These are phyloP conservation scores for Azorinus chamasolen DNA, from an alignment of 2,888 invertebrate species.

Conservation along the genomic window DNA sequence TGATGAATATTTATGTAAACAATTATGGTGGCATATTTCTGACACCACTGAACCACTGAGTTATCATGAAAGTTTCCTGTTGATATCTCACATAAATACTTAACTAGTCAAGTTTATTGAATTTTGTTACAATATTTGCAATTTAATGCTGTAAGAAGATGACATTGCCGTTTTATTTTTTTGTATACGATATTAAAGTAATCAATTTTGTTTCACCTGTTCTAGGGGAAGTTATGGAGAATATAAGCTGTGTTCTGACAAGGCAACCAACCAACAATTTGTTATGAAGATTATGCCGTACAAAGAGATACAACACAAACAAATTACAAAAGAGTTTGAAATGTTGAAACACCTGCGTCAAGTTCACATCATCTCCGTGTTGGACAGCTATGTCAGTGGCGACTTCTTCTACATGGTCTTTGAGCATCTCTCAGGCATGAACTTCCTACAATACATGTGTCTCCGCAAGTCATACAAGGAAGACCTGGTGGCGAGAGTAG, in stretches of 20 bases:
- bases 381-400: conserved; percentile 87
- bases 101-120: no score
- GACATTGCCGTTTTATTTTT: no score
- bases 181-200: no score
- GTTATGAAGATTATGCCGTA: conserved; percentile 92
- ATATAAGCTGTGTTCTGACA: conserved; percentile 56
- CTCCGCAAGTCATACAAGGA: conserved; percentile 96
- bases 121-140: no score
- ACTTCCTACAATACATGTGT: conserved; percentile 95
- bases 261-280: conserved; percentile 90
- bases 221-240: conserved; percentile 91
- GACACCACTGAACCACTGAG: no score
- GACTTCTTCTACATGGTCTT: conserved; percentile 86
- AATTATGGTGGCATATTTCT: no score
- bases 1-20: no score
- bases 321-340: conserved; percentile 93
- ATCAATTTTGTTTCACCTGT: conserved; percentile 7
- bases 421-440: conserved; percentile 92
- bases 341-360: conserved; percentile 92
- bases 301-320: conserved; percentile 84
- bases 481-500: conserved; percentile 95
- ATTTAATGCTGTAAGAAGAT: no score
- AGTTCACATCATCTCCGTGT: conserved; percentile 91
- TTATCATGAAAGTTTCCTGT: no score
- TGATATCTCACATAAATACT: no score